phyloP scores from a whole-genome alignment of 2,113 vertebrate genomes.

The Amblyopsis rosae region DNA sequence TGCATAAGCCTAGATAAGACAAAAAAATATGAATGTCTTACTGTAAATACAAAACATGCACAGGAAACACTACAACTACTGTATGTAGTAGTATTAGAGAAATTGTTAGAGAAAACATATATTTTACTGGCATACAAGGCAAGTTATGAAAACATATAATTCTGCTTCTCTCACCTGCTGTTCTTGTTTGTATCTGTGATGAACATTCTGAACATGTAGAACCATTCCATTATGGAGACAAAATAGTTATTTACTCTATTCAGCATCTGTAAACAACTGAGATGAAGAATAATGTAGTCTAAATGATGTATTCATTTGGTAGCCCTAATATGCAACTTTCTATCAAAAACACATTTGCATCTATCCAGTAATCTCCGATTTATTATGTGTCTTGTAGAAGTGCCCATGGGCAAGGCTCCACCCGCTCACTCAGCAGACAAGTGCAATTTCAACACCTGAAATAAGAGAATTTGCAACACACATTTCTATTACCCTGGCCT shows the following conservation, averaged over 20 bases:
- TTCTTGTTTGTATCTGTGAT: no score
- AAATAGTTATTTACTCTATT: constrained; percentile 52
- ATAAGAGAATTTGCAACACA: background rate
- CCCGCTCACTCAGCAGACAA: background rate
- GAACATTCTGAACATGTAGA: constrained; percentile 59
- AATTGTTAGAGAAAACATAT: no score
- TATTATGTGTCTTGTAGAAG: background rate
- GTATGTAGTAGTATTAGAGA: no score
- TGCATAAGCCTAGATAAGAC: no score
- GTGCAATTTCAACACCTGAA: no score
- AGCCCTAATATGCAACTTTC: background rate
- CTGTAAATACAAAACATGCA: no score
- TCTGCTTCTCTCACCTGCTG: no score
- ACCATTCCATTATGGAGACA: constrained; percentile 51
- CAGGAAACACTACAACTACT: no score
- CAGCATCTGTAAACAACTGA: constrained; percentile 42
- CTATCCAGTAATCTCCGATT: background rate
- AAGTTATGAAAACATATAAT: no score
- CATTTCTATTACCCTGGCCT: constrained; percentile 8
- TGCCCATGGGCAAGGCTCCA: background rate
- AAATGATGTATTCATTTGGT: constrained; percentile 32
- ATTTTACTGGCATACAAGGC: no score
- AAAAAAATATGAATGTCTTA: no score
- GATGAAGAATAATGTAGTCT: constrained; percentile 60
- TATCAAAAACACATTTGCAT: constrained; percentile 14